These are phyloP conservation scores for Tenthredo mesomela DNA, from an alignment of 2,888 invertebrate species.

Conservation along the genomic window DNA sequence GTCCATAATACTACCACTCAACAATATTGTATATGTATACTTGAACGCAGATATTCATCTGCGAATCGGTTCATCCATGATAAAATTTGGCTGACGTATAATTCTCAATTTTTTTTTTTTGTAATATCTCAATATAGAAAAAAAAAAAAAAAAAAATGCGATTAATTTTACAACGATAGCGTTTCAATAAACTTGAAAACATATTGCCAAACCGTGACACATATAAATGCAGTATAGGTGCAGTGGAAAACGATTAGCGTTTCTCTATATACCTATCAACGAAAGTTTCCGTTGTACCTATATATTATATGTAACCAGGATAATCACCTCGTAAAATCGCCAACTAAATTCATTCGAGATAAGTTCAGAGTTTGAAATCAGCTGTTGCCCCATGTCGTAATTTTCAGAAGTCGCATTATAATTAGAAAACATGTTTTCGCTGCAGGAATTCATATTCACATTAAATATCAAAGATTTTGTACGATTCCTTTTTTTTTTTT, in stretches of 20 bases:
- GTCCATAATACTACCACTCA: conserved; percentile 4
- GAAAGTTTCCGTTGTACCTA: background rate
- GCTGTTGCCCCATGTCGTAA: background rate
- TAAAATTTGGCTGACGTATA: background rate
- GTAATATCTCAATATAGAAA: background rate
- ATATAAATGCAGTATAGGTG: background rate
- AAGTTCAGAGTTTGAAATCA: background rate
- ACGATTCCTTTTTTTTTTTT: too few relatives aligned
- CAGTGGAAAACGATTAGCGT: conserved; percentile 6
- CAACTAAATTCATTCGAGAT: background rate
- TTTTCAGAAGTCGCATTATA: background rate
- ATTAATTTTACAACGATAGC: background rate
- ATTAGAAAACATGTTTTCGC: background rate
- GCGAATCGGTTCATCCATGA: background rate
- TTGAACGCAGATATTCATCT: background rate
- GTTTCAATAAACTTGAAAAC: background rate
- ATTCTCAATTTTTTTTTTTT: background rate
- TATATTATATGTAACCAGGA: background rate
- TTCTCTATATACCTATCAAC: background rate
- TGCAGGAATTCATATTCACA: background rate
- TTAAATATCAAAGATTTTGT: background rate
- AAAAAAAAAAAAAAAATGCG: background rate
- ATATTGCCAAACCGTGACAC: background rate
- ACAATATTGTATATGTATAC: conserved; percentile 23
- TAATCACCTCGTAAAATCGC: background rate